A percentile compares a stretch with the other conserved stretches of the same genome.
Conservation (phyloP, 2,797 vertebrate species). For the Numenius phaeopus region DNA sequence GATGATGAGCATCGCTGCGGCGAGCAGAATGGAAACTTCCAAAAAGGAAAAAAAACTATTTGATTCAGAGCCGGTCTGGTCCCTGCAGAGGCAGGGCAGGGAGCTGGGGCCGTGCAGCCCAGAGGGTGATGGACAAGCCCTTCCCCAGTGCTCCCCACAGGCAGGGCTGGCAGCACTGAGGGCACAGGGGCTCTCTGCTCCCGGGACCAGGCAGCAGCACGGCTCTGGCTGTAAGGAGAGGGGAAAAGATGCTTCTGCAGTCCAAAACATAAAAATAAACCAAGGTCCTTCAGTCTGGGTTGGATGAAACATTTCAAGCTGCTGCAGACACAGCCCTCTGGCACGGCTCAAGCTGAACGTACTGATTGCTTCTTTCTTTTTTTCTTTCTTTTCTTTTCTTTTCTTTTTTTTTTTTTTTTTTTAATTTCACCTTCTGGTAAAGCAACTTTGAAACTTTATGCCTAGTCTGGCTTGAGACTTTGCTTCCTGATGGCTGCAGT, state of each 20-base stretch:
- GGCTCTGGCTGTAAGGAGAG: rapidly evolving
- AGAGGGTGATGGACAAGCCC: neutral
- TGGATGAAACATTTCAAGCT: neutral
- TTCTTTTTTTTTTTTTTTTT: neutral
- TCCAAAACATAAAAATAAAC: neutral
- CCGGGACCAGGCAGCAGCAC: rapidly evolving
- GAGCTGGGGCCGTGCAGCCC: rapidly evolving
- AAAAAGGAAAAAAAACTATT: neutral
- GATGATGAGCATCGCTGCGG: rapidly evolving
- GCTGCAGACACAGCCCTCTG: neutral
- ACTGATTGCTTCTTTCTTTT: neutral
- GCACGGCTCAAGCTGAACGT: rapidly evolving
- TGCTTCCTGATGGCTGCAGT: neutral
- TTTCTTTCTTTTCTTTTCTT: neutral
- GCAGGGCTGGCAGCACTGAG: neutral
- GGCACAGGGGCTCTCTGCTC: too few relatives aligned
- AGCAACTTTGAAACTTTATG: neutral
- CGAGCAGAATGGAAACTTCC: neutral
- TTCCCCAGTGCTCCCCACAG: rapidly evolving
- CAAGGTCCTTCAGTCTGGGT: neutral
- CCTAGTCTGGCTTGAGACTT: neutral
- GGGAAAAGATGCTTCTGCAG: neutral
- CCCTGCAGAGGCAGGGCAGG: rapidly evolving
- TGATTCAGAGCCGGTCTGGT: rapidly evolving
- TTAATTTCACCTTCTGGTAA: neutral